phyloP scores from a whole-genome alignment of 2,113 vertebrate species.

The Pelecanus crispus region DNA sequence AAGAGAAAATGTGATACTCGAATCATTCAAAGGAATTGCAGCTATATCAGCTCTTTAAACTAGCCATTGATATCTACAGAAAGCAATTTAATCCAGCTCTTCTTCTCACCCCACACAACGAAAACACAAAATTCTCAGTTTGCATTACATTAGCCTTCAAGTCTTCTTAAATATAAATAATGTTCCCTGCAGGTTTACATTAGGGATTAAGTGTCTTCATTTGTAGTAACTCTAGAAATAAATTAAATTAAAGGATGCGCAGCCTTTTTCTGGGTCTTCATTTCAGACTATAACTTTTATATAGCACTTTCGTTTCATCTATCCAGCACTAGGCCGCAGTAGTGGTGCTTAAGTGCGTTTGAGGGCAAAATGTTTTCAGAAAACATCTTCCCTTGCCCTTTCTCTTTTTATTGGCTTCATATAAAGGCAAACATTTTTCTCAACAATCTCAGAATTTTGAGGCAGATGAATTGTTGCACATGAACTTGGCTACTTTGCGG shows the following conservation, averaged over 20 bases:
- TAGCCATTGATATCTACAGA: not conserved
- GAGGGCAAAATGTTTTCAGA: not conserved
- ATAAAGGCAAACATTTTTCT: not conserved
- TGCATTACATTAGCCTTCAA: not conserved
- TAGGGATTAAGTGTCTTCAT: not conserved
- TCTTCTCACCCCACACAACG: not conserved
- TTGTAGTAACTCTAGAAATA: not conserved
- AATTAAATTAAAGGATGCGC: not conserved
- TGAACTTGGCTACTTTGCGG: not conserved
- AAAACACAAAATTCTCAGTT: not conserved
- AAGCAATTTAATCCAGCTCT: not conserved
- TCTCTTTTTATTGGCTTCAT: not conserved
- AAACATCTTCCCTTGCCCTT: not conserved
- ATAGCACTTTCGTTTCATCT: not conserved
- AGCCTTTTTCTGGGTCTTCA: not conserved
- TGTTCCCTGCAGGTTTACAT: not conserved
- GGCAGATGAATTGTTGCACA: fast-evolving
- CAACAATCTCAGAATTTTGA: not conserved
- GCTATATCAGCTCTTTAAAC: not conserved
- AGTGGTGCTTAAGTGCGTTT: not conserved
- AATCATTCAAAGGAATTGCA: not conserved
- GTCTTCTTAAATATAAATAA: not conserved
- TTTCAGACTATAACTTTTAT: not conserved
- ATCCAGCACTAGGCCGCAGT: not conserved
- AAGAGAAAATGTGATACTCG: not conserved